phyloP scores from a whole-genome alignment of 2,113 vertebrate genomes.

The Tonatia bakeri region DNA sequence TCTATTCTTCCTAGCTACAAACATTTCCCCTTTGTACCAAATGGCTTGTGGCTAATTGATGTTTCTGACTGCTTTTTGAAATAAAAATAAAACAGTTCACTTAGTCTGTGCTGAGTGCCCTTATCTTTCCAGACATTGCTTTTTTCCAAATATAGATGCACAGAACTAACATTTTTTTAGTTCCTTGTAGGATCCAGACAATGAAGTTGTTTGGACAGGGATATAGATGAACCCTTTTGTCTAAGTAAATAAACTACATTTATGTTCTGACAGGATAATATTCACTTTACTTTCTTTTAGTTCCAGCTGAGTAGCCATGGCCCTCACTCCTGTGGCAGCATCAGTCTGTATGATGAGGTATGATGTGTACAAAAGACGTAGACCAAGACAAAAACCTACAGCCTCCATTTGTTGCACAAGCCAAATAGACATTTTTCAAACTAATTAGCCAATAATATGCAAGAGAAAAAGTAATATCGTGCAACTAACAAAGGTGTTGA shows the following conservation, averaged over 20 bases:
- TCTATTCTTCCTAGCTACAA: constrained; percentile 90
- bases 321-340: constrained; percentile 85
- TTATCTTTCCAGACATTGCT: constrained; percentile 88
- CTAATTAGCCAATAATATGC: constrained; percentile 99
- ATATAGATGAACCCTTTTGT: constrained; percentile 98
- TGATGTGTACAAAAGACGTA: constrained; percentile 90
- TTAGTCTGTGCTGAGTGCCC: constrained; percentile 86
- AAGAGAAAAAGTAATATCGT: constrained; percentile 92
- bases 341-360: constrained; percentile 87
- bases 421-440: constrained; percentile 98
- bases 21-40: constrained; percentile 90
- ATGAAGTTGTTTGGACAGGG: constrained; percentile 95
- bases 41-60: constrained; percentile 94
- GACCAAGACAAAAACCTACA: constrained; percentile 89
- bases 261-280: constrained; percentile 94
- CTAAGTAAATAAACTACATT: constrained; percentile 97
- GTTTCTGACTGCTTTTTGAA: constrained; percentile 92
- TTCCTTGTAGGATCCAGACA: constrained; percentile 90
- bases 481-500: constrained; percentile 99
- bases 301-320: constrained; percentile 90
- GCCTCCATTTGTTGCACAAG: constrained; percentile 92
- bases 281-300: constrained; percentile 93
- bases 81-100: constrained; percentile 92
- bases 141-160: constrained; percentile 87
- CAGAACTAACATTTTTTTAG: constrained; percentile 84